Evolutionary conservation across 2,113 vertebrate genomes (phyloP).

Genomic region (Apistogramma diplotaenia): DNA sequence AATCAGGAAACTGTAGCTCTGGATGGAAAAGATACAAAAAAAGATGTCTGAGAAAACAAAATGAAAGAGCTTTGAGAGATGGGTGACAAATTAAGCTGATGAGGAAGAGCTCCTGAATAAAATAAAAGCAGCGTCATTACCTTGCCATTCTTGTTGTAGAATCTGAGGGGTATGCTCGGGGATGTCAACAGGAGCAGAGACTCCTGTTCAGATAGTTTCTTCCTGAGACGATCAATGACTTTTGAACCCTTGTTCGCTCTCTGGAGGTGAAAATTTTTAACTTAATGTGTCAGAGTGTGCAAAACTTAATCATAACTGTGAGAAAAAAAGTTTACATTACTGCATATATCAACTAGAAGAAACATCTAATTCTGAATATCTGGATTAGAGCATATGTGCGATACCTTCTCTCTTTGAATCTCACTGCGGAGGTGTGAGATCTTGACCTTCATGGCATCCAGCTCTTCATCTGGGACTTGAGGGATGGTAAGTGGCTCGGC

Average conservation of each 20-base stretch:
- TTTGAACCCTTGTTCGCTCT: conserved; percentile 94
- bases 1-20: conserved; percentile 95
- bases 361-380: neutral
- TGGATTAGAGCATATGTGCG: neutral
- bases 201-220: conserved; percentile 96
- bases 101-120: neutral
- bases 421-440: conserved; percentile 97
- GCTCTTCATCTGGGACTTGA: conserved; percentile 91
- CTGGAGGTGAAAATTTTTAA: conserved; percentile 65
- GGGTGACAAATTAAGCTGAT: neutral
- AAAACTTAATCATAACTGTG: neutral
- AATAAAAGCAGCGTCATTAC: conserved; percentile 67
- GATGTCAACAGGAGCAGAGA: conserved; percentile 91
- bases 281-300: neutral
- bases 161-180: conserved; percentile 90
- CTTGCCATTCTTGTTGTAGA: conserved; percentile 92
- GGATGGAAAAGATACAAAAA: neutral
- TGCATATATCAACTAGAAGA: neutral
- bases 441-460: conserved; percentile 96
- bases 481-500: conserved; percentile 86
- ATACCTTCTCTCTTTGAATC: conserved; percentile 94
- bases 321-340: neutral
- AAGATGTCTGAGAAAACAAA: neutral
- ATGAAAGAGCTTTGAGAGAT: too few relatives aligned
- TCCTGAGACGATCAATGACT: conserved; percentile 90